A percentile compares a stretch with the other conserved stretches of the same genome.
Conservation (phyloP, 2,888 invertebrate genomes). For the Ditylenchus weischeri region DNA sequence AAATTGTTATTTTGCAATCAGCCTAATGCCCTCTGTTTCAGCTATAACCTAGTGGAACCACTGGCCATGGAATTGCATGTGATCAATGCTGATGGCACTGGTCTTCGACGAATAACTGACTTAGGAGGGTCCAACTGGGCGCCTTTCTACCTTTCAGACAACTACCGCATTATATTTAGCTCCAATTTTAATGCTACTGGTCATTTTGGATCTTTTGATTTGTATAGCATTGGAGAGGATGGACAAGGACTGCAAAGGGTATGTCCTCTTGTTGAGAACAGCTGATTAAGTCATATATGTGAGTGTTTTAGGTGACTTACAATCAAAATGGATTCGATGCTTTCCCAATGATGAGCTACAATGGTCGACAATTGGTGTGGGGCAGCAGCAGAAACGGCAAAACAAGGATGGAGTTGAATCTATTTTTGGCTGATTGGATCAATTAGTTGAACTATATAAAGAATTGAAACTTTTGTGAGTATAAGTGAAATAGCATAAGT, state of each 20-base stretch:
- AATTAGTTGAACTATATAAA: background rate
- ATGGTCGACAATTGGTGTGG: conserved; percentile 37
- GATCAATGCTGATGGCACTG: conserved; percentile 36
- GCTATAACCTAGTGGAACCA: conserved; percentile 39
- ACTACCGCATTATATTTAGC: conserved; percentile 34
- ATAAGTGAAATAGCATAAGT: no score
- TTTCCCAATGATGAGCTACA: conserved; percentile 37
- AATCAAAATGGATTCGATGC: conserved; percentile 36
- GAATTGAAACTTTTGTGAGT: no score
- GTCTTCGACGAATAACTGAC: conserved; percentile 31
- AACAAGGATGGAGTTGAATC: conserved; percentile 32
- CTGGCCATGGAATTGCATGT: conserved; percentile 40
- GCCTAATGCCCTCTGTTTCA: conserved; percentile 7
- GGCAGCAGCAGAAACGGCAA: conserved; percentile 32
- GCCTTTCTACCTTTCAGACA: conserved; percentile 37
- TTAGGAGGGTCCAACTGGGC: conserved; percentile 44
- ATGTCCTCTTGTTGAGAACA: background rate
- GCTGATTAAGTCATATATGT: background rate
- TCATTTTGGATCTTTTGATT: conserved; percentile 36
- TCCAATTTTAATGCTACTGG: conserved; percentile 33
- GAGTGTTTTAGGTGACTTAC: conserved; percentile 35
- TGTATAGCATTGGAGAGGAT: conserved; percentile 35
- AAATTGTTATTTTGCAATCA: conserved; percentile 4
- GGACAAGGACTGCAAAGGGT: conserved; percentile 32
- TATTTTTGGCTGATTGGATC: conserved; percentile 41